Conservation (phyloP, 2,113 vertebrate species). For the Parus major region DNA sequence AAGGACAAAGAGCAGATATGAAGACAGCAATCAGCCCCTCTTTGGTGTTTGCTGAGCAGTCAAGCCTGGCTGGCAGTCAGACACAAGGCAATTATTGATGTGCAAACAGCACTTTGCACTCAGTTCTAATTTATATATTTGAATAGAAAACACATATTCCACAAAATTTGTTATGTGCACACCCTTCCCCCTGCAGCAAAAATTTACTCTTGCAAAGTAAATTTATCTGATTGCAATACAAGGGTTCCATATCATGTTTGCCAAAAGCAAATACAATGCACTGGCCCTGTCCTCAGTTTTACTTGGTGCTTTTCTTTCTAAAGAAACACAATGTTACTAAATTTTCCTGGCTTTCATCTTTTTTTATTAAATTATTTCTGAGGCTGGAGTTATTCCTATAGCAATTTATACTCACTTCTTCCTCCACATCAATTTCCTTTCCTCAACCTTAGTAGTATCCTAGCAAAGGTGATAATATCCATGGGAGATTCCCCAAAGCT, state of each 20-base stretch:
- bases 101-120: conserved; percentile 6
- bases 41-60: neutral
- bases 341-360: neutral
- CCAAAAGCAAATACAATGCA: neutral
- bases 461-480: neutral
- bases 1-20: neutral
- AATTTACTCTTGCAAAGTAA: conserved; percentile 5
- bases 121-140: conserved; percentile 23
- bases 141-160: conserved; percentile 10
- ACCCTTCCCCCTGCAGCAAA: neutral
- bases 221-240: neutral
- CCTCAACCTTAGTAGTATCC: neutral
- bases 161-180: neutral
- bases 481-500: neutral
- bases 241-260: neutral
- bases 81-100: neutral
- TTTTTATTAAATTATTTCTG: neutral
- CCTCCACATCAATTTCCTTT: neutral
- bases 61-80: neutral
- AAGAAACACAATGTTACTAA: neutral
- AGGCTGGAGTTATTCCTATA: neutral
- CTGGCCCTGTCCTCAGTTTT: neutral
- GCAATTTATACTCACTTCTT: neutral
- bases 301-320: neutral
- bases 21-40: neutral